Percentiles rank a stretch among this genome's conserved stretches.
Evolutionary conservation across 2,113 vertebrate genomes (phyloP).

Genomic region (Podiceps cristatus): DNA sequence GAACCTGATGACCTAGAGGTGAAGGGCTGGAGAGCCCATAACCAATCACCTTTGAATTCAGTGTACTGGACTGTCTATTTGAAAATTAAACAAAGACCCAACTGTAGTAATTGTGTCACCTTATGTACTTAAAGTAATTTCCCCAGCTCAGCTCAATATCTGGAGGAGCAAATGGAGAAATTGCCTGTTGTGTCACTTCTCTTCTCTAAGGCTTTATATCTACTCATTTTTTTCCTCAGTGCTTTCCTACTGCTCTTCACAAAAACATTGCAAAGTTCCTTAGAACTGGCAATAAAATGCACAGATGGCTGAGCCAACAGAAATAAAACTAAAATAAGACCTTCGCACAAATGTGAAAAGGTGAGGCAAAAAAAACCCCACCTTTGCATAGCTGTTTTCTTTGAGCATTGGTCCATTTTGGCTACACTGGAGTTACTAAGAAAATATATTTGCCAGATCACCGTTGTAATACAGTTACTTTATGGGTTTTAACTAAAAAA

Average conservation of each 20-base stretch:
- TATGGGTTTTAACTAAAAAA: background rate
- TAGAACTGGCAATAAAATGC: constrained; percentile 45
- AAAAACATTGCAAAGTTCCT: constrained; percentile 29
- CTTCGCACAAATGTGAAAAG: background rate
- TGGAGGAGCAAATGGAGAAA: constrained; percentile 57
- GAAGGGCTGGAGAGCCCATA: constrained; percentile 31
- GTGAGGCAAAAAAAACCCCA: background rate
- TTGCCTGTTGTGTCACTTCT: constrained; percentile 58
- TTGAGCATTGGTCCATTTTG: background rate
- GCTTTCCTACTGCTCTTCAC: constrained; percentile 36
- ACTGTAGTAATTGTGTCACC: constrained; percentile 61
- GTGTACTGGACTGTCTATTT: constrained; percentile 38
- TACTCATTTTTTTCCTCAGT: constrained; percentile 37
- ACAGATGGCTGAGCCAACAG: constrained; percentile 20
- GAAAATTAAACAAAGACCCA: constrained; percentile 68
- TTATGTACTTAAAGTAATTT: constrained; percentile 66
- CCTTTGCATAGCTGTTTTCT: background rate
- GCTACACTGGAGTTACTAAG: background rate
- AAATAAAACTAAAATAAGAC: constrained; percentile 51
- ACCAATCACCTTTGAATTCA: constrained; percentile 47
- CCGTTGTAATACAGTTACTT: background rate
- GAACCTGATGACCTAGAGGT: constrained; percentile 28
- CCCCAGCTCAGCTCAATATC: constrained; percentile 48
- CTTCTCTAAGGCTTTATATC: constrained; percentile 39
- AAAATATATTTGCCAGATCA: background rate